phyloP scores from a whole-genome alignment of 2,113 vertebrate genomes.

The Mus spicilegus region DNA sequence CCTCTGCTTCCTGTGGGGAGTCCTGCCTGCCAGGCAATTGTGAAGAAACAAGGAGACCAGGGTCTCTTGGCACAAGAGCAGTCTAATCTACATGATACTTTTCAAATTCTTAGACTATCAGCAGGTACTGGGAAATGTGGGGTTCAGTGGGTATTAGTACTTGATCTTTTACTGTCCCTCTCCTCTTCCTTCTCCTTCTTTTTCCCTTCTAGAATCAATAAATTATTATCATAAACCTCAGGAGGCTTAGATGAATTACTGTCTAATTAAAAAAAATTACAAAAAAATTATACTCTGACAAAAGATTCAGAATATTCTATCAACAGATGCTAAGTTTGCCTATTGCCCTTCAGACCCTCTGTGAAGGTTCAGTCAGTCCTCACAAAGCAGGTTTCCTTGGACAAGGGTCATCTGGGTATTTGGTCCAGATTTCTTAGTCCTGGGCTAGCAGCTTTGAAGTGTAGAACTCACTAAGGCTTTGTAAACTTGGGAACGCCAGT shows the following conservation, averaged over 20 bases:
- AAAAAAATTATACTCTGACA: neutral
- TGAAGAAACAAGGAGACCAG: neutral
- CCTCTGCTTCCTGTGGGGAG: neutral
- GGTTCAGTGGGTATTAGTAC: neutral
- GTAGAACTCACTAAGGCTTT: neutral
- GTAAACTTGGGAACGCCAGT: neutral
- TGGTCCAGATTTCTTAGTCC: neutral
- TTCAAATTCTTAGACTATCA: neutral
- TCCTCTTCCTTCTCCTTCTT: neutral
- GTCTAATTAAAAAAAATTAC: slow-evolving; percentile 11
- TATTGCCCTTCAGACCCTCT: slow-evolving; percentile 26
- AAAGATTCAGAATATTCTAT: neutral
- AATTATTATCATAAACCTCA: neutral
- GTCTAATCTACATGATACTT: neutral
- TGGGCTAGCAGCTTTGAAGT: neutral
- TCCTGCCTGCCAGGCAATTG: slow-evolving; percentile 37
- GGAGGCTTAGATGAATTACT: neutral
- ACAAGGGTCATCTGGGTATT: neutral
- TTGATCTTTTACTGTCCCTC: neutral
- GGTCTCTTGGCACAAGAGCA: neutral
- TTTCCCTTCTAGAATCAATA: neutral
- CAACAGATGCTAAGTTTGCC: neutral
- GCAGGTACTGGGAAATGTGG: neutral
- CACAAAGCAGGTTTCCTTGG: neutral
- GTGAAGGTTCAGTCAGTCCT: neutral